Base-by-base conservation (phyloP, 2,113 vertebrate species). In the Chloebia gouldiae region DNA sequence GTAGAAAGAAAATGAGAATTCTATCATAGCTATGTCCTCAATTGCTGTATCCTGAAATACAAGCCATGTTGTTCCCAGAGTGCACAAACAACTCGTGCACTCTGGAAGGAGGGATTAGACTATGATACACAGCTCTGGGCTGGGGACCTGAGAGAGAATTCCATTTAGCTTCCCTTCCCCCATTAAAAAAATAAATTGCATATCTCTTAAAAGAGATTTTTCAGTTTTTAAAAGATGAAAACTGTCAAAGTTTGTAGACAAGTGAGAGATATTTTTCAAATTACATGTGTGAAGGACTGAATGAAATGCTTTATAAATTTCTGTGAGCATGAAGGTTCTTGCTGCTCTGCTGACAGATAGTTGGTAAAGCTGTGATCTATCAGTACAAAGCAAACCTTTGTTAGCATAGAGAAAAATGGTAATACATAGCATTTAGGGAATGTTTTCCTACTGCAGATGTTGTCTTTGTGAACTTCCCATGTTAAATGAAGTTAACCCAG, bases 21-120 rank as follows among this genome's bases (percentile, higher is more conserved):
- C 39, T 80, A 0, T 40, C 0, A 0, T 50, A 83, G 31, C 28
- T 39, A 10, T 45, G 24, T 42, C 30, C 28, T 64, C n/a, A 39
- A 0, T 54, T 0, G 0, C 33, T 51, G 35, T 15, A 10, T 47
- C 27, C 44, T 59, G 6, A 13, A 24, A 15, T 51, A 45, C 27
- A 57, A 59, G 23, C 49, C 0, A 0, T 10, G 4, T 31, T 28
- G 23, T 44, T 92, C 24, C 23, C 37, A 39, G 45, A 20, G 22
- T 4, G 9, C 39, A 10, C 0, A 3, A 37, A 24, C 37, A 23
- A 7, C 0, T 4, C 31, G 13, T 22, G 44, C 13, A 2, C 28
- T 83, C 33, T 50, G 49, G 64, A 39, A 72, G 63, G 35, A 54
- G 33, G 27, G 18, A 21, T 35, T 27, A 51, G 27, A 14, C 56